These are phyloP conservation scores for Microctonus aethiopoides DNA, from an alignment of 2,888 invertebrate genomes.

Conservation along the genomic window DNA sequence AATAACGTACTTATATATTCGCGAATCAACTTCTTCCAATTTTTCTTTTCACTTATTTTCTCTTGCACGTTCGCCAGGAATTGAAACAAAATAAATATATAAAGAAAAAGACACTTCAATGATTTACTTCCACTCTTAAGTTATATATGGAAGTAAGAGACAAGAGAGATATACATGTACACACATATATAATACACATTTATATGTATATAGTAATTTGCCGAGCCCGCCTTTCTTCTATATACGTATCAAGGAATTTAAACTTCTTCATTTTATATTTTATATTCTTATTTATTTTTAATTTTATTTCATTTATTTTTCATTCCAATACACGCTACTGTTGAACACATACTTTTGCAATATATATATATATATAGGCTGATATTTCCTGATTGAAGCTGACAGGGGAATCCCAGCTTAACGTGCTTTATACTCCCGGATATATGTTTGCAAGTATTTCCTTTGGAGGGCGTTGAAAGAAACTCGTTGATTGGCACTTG, in stretches of 20 bases:
- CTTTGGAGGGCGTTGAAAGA: not conserved
- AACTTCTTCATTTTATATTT: not conserved
- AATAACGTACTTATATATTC: conserved; percentile 9
- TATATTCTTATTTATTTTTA: not conserved
- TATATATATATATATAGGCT: not conserved
- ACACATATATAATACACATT: too few relatives aligned
- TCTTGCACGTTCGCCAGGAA: not conserved
- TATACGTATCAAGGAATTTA: not conserved
- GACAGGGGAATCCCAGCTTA: conserved; percentile 7
- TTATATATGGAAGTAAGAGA: not conserved
- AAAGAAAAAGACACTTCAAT: conserved; percentile 11
- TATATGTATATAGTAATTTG: conserved; percentile 15
- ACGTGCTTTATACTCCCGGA: conserved; percentile 8
- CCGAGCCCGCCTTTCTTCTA: conserved; percentile 5
- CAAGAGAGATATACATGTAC: too few relatives aligned
- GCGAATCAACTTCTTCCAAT: not conserved
- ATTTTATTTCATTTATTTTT: not conserved
- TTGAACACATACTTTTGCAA: not conserved
- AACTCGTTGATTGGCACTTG: not conserved
- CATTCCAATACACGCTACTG: not conserved
- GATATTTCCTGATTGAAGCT: not conserved
- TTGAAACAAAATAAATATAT: not conserved
- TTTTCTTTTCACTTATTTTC: not conserved
- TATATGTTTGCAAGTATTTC: not conserved
- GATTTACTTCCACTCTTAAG: conserved; percentile 17